A percentile compares a stretch with the other conserved stretches of the same genome.
Evolutionary conservation across 1,140 invertebrate genomes (phyloP).

Genomic region (Meloidogyne chitwoodi): DNA sequence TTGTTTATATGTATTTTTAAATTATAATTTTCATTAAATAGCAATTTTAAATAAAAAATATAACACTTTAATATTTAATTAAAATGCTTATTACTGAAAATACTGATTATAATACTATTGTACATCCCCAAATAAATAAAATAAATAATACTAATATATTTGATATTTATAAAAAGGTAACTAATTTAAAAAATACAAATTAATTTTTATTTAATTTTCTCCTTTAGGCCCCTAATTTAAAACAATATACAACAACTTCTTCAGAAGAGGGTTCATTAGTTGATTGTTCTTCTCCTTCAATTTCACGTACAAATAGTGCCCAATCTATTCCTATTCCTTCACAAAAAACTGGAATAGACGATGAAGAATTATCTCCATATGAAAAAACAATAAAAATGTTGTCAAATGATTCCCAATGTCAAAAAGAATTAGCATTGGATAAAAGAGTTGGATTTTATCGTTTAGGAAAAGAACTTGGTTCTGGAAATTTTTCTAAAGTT

Average conservation of each 20-base stretch:
- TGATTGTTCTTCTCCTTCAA: slow-evolving; percentile 14
- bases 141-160: not conserved
- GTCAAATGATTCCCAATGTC: slow-evolving; percentile 30
- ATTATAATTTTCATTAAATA: too few species aligned
- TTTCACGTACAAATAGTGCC: slow-evolving; percentile 26
- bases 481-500: slow-evolving; percentile 83
- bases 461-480: slow-evolving; percentile 72
- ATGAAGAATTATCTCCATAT: slow-evolving; percentile 21
- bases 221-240: slow-evolving; percentile 37
- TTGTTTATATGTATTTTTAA: too few species aligned
- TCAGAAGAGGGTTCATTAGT: slow-evolving; percentile 34
- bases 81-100: not conserved
- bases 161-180: not conserved
- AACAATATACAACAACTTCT: slow-evolving; percentile 28
- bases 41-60: too few species aligned
- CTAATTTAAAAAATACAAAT: not conserved
- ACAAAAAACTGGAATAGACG: not conserved
- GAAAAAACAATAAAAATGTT: slow-evolving; percentile 35
- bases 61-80: not conserved
- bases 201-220: not conserved
- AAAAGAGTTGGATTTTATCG: slow-evolving; percentile 71
- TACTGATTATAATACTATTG: not conserved
- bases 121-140: not conserved
- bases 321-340: slow-evolving; percentile 27
- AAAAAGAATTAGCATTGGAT: slow-evolving; percentile 66